A percentile compares a stretch with the other conserved stretches of the same genome.
Evolutionary conservation across 2,797 vertebrate genomes (phyloP).

Genomic region (Pseudotriccus pelzelni): DNA sequence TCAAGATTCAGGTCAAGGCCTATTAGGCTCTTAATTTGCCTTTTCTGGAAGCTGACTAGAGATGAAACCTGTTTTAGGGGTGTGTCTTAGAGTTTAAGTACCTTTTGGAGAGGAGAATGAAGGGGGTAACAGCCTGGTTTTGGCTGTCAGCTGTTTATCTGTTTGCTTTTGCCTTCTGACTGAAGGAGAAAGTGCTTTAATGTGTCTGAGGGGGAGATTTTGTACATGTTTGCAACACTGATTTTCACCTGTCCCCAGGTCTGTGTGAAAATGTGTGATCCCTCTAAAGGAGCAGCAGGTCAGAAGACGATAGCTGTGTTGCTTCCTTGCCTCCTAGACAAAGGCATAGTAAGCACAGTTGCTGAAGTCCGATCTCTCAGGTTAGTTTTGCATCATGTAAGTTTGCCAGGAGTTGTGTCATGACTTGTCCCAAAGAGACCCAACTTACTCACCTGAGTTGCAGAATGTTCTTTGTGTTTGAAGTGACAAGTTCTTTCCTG

Average conservation of each 20-base stretch:
- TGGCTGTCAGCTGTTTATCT: neutral
- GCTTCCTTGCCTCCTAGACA: constrained; percentile 92
- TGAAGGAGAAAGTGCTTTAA: neutral
- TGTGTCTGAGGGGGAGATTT: neutral
- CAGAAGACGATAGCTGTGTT: constrained; percentile 89
- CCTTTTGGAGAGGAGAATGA: neutral
- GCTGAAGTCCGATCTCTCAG: constrained; percentile 94
- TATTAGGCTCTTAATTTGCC: neutral
- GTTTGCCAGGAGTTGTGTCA: fast-evolving
- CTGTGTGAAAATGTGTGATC: constrained; percentile 95
- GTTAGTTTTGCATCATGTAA: constrained; percentile 69
- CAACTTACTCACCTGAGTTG: neutral
- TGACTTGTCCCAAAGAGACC: neutral
- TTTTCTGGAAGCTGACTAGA: neutral
- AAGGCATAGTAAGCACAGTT: constrained; percentile 93
- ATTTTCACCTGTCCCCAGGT: constrained; percentile 78
- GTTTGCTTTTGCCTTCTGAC: neutral
- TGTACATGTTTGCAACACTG: neutral
- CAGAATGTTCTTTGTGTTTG: neutral
- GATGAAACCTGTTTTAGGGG: neutral
- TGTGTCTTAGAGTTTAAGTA: neutral
- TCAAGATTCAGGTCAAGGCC: neutral
- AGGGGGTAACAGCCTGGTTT: neutral
- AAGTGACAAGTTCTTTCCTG: neutral
- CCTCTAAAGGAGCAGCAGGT: constrained; percentile 85